A percentile compares a stretch with the other conserved stretches of the same genome.
phyloP scores from a whole-genome alignment of 2,797 vertebrate genomes.

The Trichosurus vulpecula region DNA sequence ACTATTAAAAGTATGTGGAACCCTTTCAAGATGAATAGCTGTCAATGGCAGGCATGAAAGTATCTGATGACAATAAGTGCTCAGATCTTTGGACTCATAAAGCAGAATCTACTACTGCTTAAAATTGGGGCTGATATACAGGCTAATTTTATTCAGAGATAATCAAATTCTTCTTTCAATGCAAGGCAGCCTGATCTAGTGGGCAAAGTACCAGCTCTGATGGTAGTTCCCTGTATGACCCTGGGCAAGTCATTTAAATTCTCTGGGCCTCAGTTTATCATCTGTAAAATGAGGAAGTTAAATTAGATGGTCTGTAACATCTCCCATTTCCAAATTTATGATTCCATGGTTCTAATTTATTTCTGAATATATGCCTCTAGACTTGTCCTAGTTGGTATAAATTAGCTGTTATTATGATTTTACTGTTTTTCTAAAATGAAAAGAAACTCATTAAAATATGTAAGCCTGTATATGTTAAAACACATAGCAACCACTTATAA shows the following conservation, averaged over 20 bases:
- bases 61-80: background rate
- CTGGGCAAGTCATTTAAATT: background rate
- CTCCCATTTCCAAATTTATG: background rate
- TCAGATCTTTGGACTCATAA: background rate
- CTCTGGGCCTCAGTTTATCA: background rate
- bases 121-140: background rate
- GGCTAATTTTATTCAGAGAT: background rate
- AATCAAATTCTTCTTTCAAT: background rate
- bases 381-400: background rate
- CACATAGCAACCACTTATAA: background rate
- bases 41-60: background rate
- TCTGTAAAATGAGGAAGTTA: background rate
- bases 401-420: background rate
- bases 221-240: background rate
- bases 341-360: background rate
- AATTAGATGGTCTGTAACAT: background rate
- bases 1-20: background rate
- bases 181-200: background rate
- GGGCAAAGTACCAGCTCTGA: background rate
- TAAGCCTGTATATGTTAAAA: background rate
- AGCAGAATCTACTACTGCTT: background rate
- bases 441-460: background rate
- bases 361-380: background rate
- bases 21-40: background rate
- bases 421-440: background rate